A percentile compares a stretch with the other conserved stretches of the same genome.
phyloP scores from a whole-genome alignment of 1,140 invertebrate species.

The Temnothorax curvispinosus region DNA sequence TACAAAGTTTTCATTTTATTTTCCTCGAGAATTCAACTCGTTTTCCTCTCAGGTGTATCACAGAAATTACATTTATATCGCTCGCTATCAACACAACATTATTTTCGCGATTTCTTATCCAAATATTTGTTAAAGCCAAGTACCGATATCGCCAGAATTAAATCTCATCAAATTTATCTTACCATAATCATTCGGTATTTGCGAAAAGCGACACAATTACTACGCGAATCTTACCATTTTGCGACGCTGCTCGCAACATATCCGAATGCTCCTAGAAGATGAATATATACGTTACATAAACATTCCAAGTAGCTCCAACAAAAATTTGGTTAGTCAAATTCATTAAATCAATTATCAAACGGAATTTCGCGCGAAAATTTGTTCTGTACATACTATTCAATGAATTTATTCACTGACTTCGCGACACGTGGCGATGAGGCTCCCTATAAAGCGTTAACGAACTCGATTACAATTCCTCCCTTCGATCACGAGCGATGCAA shows the following conservation, averaged over 20 bases:
- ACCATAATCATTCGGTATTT: conserved; percentile 1
- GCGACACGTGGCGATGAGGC: conserved; percentile 19
- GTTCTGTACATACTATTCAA: not conserved
- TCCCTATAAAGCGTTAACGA: conserved; percentile 13
- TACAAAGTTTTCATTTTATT: not conserved
- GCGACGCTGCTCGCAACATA: conserved; percentile 24
- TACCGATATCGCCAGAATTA: not conserved
- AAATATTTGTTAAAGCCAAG: conserved; percentile 22
- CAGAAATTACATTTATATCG: conserved; percentile 1
- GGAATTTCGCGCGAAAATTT: not conserved
- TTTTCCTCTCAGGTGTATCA: not conserved
- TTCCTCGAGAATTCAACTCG: conserved; percentile 1
- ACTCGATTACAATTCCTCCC: not conserved
- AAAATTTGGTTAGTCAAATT: conserved; percentile 4
- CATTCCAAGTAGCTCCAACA: not conserved
- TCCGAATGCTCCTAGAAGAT: not conserved
- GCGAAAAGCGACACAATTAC: not conserved
- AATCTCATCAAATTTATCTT: not conserved
- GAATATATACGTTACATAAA: not conserved
- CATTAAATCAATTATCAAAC: not conserved
- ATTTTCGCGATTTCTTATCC: not conserved
- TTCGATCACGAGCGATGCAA: conserved; percentile 29
- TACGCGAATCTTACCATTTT: conserved; percentile 7
- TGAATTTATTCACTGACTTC: not conserved
- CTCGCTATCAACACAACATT: not conserved